These are phyloP conservation scores for Zaprionus obscuricornis DNA, from an alignment of 2,888 invertebrate species.

Conservation along the genomic window DNA sequence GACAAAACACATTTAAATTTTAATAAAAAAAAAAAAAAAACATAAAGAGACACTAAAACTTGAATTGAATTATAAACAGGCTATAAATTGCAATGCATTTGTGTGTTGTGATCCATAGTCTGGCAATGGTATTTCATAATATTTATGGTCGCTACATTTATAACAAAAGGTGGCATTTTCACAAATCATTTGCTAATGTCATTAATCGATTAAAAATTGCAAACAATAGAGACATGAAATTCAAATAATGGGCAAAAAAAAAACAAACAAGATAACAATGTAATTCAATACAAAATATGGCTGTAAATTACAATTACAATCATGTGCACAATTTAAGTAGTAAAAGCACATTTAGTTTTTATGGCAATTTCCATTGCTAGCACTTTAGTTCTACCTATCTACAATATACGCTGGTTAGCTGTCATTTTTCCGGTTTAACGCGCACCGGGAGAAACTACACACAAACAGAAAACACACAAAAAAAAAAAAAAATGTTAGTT, in stretches of 20 bases:
- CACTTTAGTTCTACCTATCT: too few species aligned
- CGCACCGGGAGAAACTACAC: slow-evolving; percentile 13
- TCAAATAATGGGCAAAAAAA: slow-evolving; percentile 17
- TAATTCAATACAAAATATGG: too few species aligned
- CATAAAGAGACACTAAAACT: too few species aligned
- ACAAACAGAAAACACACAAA: too few species aligned
- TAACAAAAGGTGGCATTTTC: slow-evolving; percentile 41
- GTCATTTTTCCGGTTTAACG: slow-evolving; percentile 28
- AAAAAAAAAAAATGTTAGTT: slow-evolving; percentile 4
- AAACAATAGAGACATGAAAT: slow-evolving; percentile 5
- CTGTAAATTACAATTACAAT: slow-evolving; percentile 19
- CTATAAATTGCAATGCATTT: slow-evolving; percentile 57
- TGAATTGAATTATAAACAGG: slow-evolving; percentile 64
- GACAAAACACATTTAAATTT: slow-evolving; percentile 19
- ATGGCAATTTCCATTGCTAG: too few species aligned
- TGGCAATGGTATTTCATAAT: slow-evolving; percentile 48
- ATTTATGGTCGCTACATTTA: slow-evolving; percentile 60
- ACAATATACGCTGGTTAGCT: slow-evolving; percentile 13
- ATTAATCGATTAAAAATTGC: slow-evolving; percentile 59
- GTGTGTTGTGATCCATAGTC: slow-evolving; percentile 2
- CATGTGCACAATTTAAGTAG: slow-evolving; percentile 22
- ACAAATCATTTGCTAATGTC: slow-evolving; percentile 57
- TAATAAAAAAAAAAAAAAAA: neutral
- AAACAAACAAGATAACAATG: slow-evolving; percentile 19
- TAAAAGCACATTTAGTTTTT: too few species aligned